Evolutionary conservation across 35 echinoderm and acorn worm species (phyloP).

Genomic region (Amphiura filiformis): DNA sequence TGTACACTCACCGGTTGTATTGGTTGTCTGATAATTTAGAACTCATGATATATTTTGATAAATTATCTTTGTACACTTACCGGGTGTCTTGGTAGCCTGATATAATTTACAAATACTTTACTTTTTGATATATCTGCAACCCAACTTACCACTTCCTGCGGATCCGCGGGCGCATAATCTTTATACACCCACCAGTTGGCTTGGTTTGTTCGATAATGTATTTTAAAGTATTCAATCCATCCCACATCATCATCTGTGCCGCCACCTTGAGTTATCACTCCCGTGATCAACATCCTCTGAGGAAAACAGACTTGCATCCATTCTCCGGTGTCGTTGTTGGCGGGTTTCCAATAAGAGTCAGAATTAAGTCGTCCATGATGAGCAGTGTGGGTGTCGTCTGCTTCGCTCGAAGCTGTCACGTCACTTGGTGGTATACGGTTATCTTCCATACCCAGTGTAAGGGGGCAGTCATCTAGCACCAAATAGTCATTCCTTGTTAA

Average conservation of each 20-base stretch:
- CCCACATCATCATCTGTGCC: conserved; percentile 22
- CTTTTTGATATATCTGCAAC: too few species aligned
- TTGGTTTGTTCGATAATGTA: conserved; percentile 6
- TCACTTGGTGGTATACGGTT: neutral
- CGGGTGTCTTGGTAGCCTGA: too few species aligned
- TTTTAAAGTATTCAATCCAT: conserved; percentile 27
- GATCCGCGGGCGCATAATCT: neutral
- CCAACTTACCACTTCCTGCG: neutral
- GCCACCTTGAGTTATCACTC: conserved; percentile 26
- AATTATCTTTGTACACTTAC: too few species aligned
- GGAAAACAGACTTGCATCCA: conserved; percentile 46
- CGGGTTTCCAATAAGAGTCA: conserved; percentile 27
- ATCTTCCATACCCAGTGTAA: conserved; percentile 26
- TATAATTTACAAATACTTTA: too few species aligned
- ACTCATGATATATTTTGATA: too few species aligned
- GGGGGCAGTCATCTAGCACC: conserved; percentile 37
- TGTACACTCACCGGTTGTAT: too few species aligned
- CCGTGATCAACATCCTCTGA: conserved; percentile 23
- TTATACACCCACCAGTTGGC: conserved; percentile 33
- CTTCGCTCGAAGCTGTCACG: conserved; percentile 46
- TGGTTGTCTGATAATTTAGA: too few species aligned
- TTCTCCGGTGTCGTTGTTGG: neutral
- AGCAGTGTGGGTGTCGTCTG: neutral
- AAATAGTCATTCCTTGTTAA: too few species aligned
- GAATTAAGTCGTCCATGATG: neutral